Conservation (phyloP, 2,797 vertebrate species). For the Mionectes olivaceus region DNA sequence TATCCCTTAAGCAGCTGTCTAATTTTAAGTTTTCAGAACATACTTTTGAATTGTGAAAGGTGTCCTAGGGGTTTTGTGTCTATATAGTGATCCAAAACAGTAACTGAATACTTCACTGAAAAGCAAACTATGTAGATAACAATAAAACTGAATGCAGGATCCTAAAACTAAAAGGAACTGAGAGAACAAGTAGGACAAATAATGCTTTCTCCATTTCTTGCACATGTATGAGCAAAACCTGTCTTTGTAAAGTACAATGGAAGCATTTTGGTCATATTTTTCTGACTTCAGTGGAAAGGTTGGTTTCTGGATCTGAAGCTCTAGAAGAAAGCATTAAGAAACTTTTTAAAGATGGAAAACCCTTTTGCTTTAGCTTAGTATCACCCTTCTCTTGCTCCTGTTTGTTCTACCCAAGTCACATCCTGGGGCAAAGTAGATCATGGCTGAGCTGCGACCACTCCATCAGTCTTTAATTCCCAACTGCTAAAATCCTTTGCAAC, state of each 20-base stretch:
- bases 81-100: not conserved
- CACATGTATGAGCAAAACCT: not conserved
- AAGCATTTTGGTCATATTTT: not conserved
- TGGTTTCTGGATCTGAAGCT: not conserved
- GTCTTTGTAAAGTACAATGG: not conserved
- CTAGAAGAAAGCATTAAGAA: not conserved
- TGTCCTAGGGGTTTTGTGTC: rapidly evolving
- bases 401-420: not conserved
- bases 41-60: not conserved
- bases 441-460: not conserved
- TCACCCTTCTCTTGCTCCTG: not conserved
- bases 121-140: not conserved
- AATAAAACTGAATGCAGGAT: not conserved
- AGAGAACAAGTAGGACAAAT: not conserved
- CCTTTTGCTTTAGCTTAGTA: not conserved
- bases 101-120: not conserved
- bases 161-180: not conserved
- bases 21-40: not conserved
- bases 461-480: conserved; percentile 10
- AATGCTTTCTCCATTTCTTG: not conserved
- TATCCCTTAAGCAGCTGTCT: not conserved
- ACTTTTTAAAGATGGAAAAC: not conserved
- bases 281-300: not conserved
- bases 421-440: not conserved
- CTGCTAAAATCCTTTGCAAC: conserved; percentile 3